phyloP scores from a whole-genome alignment of 1,140 invertebrate species.

The Coboldia fuscipes region DNA sequence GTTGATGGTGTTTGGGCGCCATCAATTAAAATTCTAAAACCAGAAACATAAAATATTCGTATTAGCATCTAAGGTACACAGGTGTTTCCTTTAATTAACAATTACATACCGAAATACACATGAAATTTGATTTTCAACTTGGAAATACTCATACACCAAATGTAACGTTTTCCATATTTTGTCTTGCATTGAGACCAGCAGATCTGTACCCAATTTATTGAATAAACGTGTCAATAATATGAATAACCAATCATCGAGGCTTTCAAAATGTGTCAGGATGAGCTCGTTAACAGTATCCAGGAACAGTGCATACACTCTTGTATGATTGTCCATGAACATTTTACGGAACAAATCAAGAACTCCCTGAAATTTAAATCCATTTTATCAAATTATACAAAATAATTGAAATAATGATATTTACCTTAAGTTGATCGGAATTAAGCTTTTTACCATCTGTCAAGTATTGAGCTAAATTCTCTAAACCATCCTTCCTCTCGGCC shows the following conservation, averaged over 20 bases:
- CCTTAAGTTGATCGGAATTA: slow-evolving; percentile 15
- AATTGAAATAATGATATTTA: slow-evolving; percentile 1
- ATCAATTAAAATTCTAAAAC: slow-evolving; percentile 56
- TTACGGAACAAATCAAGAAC: slow-evolving; percentile 66
- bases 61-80: not conserved
- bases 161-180: slow-evolving; percentile 78
- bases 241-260: slow-evolving; percentile 81
- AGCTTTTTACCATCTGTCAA: slow-evolving; percentile 18
- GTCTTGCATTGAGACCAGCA: slow-evolving; percentile 69
- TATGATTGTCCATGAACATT: slow-evolving; percentile 96
- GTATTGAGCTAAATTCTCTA: slow-evolving; percentile 46
- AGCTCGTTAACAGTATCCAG: slow-evolving; percentile 79
- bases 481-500: slow-evolving; percentile 80
- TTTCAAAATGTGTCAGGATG: slow-evolving; percentile 62
- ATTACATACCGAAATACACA: slow-evolving; percentile 30
- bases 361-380: slow-evolving; percentile 4
- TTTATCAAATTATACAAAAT: not conserved
- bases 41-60: slow-evolving; percentile 2
- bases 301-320: slow-evolving; percentile 84
- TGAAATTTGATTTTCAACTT: slow-evolving; percentile 31
- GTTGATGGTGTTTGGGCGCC: slow-evolving; percentile 75
- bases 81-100: not conserved
- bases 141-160: slow-evolving; percentile 54
- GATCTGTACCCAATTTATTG: slow-evolving; percentile 74
- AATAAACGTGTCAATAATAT: slow-evolving; percentile 56